phyloP scores from a whole-genome alignment of 2,113 vertebrate genomes.

The Emydocephalus ijimae region DNA sequence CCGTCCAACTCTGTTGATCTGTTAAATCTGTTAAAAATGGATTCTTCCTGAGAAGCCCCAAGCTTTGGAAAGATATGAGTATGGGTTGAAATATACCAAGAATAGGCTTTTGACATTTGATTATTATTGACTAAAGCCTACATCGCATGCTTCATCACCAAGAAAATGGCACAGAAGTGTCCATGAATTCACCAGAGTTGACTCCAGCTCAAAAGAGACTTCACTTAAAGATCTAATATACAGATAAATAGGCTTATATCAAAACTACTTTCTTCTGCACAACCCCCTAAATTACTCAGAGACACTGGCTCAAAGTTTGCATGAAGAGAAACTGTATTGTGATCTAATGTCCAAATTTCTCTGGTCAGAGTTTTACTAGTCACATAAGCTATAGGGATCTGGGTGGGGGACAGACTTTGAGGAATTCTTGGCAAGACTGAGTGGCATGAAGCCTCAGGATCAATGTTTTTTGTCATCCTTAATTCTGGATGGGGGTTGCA shows the following conservation, averaged over 20 bases:
- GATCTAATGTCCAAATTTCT: background rate
- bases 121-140: background rate
- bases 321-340: background rate
- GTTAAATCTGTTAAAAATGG: background rate
- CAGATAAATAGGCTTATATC: background rate
- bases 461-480: too few relatives aligned
- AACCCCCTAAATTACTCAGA: background rate
- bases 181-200: background rate
- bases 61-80: background rate
- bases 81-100: background rate
- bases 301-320: background rate
- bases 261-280: background rate
- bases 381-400: too few relatives aligned
- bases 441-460: too few relatives aligned
- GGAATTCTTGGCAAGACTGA: too few relatives aligned
- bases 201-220: background rate
- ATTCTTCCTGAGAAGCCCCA: background rate
- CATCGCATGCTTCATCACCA: background rate
- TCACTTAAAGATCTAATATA: background rate
- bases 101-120: background rate
- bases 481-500: too few relatives aligned
- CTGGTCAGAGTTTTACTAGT: background rate
- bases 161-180: background rate
- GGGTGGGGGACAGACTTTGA: too few relatives aligned
- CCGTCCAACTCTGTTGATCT: too few relatives aligned